Base-by-base conservation (phyloP, 2,797 vertebrate species). In the Lates japonicus region DNA sequence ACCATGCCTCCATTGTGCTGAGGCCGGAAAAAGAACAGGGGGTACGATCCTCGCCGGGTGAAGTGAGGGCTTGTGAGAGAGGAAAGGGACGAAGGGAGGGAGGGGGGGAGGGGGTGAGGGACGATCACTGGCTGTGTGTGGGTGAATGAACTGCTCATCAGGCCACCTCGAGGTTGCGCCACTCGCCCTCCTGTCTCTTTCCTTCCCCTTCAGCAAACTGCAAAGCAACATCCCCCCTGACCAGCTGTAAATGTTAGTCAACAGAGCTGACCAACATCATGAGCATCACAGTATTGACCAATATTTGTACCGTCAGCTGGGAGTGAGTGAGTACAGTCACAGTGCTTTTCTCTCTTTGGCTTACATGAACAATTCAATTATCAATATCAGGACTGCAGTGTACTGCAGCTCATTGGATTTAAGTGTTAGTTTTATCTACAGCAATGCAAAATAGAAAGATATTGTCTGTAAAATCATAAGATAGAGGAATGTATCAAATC, bases 1-100 rank as follows among this genome's bases (percentile, higher is more conserved):
- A 92, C 90, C 91, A 92, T 83, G 92, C 83, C 82, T 83, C 90
- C 89, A 92, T 94, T 94, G 94, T 94, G 82, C 41, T 12, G 39
- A 0, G n/a, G 82, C 58, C 74, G 76, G 88, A 92, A 87, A 84
- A 77, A 88, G 88, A 88, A 87, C 89, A 72, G 86, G 54, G 83
- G 77, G 76, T 80, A 55, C 67, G 55, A 83, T 70, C 78, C 81
- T 82, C 83, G 12, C 72, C 6, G 81, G 76, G 57, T 72, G 57
- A 77, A 44, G 61, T 0, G 49, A n/a, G 55, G 66, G 29, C 62
- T 69, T 86, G 86, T 76, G 72, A 65, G 66, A 70, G 69, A 70
- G 78, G 79, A 5, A 80, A 33, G 52, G 52, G 41, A 48, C 54
- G 63, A 31, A 71, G 76, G 76, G 83, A 44, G 64, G 25, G 25